Evolutionary conservation across 2,888 invertebrate genomes (phyloP), one percentile per base, ranked within the genome.

Genomic region (Plusia festucae): DNA sequence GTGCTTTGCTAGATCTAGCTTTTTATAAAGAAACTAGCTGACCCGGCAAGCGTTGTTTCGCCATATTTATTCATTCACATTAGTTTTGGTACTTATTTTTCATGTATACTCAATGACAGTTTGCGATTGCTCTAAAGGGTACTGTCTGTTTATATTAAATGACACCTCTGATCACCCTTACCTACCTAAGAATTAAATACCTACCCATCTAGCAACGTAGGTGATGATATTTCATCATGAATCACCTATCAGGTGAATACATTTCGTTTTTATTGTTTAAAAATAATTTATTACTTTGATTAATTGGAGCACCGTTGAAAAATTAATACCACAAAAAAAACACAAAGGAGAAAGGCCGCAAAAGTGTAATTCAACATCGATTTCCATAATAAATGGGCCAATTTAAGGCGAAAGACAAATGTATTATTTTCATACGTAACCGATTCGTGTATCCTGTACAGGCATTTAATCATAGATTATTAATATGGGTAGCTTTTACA

Each of bases 351-450:
- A 58, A 58, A 61, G 53, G 60, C 65, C 59, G 67, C 69, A 64
- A 70, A 76, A 78, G 69, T 60, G 74, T 79, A 79, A 79, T 81
- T 67, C 70, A 75, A 73, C 65, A 70, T 76, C 79, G 67, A 78
- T 82, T 65, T 73, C 65, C 66, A 58, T 77, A 81, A 83, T 85
- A 82, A 84, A 83, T 84, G 74, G 68, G 59, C 69, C 70, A 73
- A 79, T 76, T 64, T 59, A 61, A 60, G 75, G 72, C 70, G 66
- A 53, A 69, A 62, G 73, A 78, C 65, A 75, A 75, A 82, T 82
- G 75, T 82, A 78, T 78, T 78, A 79, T 79, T 54, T 66, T 30
- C 70, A 76, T 76, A 70, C 56, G 59, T 44, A 24, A 66, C 59
- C 61, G 72, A 55, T 32, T 59, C 54, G 16, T 57, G 22, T 62